Evolutionary conservation across 2,797 vertebrate species (phyloP).

Genomic region (Heteromormyrus szaboi): DNA sequence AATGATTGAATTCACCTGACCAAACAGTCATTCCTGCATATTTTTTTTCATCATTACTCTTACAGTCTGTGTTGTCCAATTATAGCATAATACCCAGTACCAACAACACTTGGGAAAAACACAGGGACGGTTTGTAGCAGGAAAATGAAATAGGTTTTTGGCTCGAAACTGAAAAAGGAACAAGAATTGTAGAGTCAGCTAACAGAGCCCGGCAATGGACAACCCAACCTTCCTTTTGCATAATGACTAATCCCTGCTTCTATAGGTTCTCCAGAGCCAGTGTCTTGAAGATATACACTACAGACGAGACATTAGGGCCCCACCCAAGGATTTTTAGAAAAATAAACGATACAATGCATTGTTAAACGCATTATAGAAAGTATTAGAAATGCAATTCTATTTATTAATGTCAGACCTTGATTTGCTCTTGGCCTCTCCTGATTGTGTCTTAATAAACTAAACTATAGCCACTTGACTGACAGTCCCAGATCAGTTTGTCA

Average conservation of each 20-base stretch:
- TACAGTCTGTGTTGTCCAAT: not conserved
- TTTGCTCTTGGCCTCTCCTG: too few relatives aligned
- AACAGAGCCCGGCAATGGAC: not conserved
- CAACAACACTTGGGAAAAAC: not conserved
- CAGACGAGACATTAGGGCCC: too few relatives aligned
- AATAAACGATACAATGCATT: too few relatives aligned
- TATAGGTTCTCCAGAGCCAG: not conserved
- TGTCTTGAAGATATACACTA: not conserved
- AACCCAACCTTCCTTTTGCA: not conserved
- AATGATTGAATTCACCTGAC: not conserved
- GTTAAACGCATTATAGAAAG: too few relatives aligned
- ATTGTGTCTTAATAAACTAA: too few relatives aligned
- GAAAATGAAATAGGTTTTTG: not conserved
- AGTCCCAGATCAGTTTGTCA: too few relatives aligned
- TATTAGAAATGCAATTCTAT: too few relatives aligned
- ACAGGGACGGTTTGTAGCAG: not conserved
- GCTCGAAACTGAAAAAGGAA: not conserved
- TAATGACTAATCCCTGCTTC: not conserved
- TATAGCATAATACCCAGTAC: not conserved
- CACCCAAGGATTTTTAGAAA: too few relatives aligned
- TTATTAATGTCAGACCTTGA: too few relatives aligned
- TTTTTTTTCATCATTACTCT: slow-evolving; percentile 8
- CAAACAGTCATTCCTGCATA: not conserved
- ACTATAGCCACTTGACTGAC: too few relatives aligned
- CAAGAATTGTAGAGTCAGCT: not conserved